Conservation (phyloP, 2,113 vertebrate species). For the Arenaria interpres region DNA sequence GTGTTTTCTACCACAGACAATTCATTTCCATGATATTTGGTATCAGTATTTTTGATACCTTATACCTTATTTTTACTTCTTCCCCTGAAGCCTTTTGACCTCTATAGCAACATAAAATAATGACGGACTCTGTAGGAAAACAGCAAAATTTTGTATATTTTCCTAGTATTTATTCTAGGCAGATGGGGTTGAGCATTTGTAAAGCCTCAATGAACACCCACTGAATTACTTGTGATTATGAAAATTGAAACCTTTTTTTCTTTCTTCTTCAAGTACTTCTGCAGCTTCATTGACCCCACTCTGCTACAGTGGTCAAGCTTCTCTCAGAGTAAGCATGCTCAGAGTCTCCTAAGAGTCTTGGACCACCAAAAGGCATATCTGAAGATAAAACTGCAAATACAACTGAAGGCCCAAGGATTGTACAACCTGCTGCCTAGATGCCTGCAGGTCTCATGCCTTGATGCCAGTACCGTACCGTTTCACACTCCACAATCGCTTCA, state of each 20-base stretch:
- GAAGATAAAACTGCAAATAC: background rate
- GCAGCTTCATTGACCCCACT: background rate
- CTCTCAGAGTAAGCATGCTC: background rate
- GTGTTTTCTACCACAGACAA: background rate
- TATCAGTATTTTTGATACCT: background rate
- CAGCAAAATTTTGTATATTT: background rate
- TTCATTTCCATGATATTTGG: background rate
- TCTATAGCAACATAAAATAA: background rate
- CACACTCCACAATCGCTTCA: background rate
- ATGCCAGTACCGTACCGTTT: background rate
- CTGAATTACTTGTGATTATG: background rate
- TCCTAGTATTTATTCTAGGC: background rate
- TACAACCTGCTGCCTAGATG: background rate
- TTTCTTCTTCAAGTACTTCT: background rate
- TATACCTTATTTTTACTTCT: background rate
- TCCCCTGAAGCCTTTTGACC: background rate
- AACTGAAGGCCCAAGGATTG: background rate
- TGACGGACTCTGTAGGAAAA: background rate
- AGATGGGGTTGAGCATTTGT: background rate
- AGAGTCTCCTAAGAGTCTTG: background rate
- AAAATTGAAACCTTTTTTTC: background rate
- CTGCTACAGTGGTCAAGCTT: background rate
- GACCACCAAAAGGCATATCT: background rate
- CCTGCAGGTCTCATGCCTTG: background rate
- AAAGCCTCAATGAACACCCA: background rate